Conservation (phyloP, 2,797 vertebrate genomes). For the Chaenodraco wilsoni region DNA sequence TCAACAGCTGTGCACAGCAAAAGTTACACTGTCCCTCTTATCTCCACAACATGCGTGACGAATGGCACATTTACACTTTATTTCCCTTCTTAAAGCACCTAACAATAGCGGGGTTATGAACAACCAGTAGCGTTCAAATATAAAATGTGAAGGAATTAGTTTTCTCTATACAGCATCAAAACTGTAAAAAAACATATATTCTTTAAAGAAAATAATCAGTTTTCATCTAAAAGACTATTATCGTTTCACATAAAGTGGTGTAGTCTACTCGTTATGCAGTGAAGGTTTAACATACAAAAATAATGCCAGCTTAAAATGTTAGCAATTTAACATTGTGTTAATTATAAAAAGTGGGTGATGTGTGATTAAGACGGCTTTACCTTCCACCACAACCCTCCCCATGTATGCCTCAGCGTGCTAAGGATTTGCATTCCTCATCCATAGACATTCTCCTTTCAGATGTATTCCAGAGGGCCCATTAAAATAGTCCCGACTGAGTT, state of each 20-base stretch:
- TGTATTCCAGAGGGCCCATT: constrained; percentile 33
- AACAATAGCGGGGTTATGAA: background rate
- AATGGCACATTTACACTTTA: constrained; percentile 31
- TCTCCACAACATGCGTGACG: constrained; percentile 39
- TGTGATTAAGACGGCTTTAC: constrained; percentile 47
- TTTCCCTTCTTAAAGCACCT: background rate
- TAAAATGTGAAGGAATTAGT: background rate
- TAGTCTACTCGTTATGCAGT: background rate
- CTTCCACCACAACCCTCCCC: constrained; percentile 54
- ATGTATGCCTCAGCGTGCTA: constrained; percentile 40
- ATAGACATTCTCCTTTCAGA: constrained; percentile 48
- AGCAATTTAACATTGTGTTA: constrained; percentile 11
- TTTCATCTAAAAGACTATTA: background rate
- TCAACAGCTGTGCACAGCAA: constrained; percentile 63
- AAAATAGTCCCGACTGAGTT: constrained; percentile 53
- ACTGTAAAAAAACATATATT: background rate
- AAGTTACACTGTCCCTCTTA: constrained; percentile 51
- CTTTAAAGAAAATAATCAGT: background rate
- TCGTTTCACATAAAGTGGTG: background rate
- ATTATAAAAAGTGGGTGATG: constrained; percentile 33
- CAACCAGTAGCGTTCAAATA: background rate
- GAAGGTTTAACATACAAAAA: background rate
- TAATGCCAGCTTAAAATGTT: background rate
- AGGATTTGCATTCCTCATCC: constrained; percentile 33
- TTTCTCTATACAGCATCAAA: background rate